These are phyloP conservation scores for Dendrocincla fuliginosa DNA, from an alignment of 2,797 vertebrate species.

Conservation along the genomic window DNA sequence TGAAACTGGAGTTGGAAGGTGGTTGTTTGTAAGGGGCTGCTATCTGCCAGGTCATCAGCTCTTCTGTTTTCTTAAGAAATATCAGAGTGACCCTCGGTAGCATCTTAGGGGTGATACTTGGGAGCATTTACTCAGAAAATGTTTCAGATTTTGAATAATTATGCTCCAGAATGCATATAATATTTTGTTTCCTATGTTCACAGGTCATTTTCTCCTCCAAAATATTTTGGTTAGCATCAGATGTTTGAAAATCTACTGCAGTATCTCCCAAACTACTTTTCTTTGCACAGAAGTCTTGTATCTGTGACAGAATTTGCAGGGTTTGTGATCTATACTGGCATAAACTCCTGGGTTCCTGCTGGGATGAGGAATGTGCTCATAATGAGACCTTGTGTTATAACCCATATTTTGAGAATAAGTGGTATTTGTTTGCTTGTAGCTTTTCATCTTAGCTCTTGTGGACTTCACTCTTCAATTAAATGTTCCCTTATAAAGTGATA, in stretches of 20 bases:
- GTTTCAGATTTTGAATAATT: background rate
- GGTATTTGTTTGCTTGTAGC: background rate
- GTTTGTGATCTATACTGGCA: background rate
- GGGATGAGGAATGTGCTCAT: background rate
- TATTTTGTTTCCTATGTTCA: background rate
- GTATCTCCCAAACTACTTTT: background rate
- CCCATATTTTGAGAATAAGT: background rate
- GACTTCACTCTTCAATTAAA: background rate
- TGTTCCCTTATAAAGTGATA: background rate
- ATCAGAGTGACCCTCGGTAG: background rate
- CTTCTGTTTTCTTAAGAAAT: background rate
- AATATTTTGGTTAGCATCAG: background rate
- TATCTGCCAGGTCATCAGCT: background rate
- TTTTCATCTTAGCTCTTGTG: background rate
- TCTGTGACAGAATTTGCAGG: background rate
- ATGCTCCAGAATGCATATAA: background rate
- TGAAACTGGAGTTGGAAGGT: background rate
- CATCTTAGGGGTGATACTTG: background rate
- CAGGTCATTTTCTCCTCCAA: background rate
- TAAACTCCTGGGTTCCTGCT: background rate
- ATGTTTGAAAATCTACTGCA: background rate
- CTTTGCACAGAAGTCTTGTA: background rate
- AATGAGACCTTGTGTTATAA: background rate
- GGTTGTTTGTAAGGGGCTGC: background rate
- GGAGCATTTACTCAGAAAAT: background rate